These are phyloP conservation scores for Erinaceus europaeus DNA, from an alignment of 2,113 vertebrate species.

Conservation along the genomic window DNA sequence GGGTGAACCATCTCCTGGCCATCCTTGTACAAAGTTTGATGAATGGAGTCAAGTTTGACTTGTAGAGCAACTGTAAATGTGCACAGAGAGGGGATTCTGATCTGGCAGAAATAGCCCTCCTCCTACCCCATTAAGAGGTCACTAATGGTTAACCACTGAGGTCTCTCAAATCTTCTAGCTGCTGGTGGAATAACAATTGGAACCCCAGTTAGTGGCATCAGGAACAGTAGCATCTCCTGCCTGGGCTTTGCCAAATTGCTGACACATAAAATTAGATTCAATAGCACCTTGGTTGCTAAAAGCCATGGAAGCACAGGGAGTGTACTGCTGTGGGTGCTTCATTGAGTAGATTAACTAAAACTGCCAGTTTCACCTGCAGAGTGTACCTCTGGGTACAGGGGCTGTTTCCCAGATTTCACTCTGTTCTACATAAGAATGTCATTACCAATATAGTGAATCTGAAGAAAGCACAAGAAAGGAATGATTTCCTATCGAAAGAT, in stretches of 20 bases:
- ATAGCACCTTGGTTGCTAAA: not conserved
- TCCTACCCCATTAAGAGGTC: not conserved
- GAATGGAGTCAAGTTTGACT: no score
- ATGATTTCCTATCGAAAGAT: not conserved
- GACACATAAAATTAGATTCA: not conserved
- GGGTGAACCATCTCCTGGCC: no score
- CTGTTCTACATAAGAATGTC: not conserved
- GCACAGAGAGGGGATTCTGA: not conserved
- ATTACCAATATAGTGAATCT: not conserved
- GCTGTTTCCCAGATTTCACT: not conserved
- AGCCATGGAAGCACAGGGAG: not conserved
- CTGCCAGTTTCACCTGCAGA: not conserved
- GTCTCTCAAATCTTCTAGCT: not conserved
- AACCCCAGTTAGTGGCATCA: rapidly evolving
- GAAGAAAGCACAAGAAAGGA: not conserved
- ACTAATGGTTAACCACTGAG: not conserved
- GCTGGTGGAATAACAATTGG: no score
- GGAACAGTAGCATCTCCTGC: not conserved
- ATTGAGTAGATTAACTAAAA: not conserved
- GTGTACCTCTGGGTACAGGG: not conserved
- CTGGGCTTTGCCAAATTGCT: not conserved
- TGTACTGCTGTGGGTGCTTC: not conserved
- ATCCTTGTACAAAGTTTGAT: no score
- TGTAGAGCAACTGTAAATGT: not conserved
- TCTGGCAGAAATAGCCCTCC: not conserved